Evolutionary conservation across 2,113 vertebrate species (phyloP), one percentile per base, ranked within the genome.

Genomic region (Tetrao urogallus): DNA sequence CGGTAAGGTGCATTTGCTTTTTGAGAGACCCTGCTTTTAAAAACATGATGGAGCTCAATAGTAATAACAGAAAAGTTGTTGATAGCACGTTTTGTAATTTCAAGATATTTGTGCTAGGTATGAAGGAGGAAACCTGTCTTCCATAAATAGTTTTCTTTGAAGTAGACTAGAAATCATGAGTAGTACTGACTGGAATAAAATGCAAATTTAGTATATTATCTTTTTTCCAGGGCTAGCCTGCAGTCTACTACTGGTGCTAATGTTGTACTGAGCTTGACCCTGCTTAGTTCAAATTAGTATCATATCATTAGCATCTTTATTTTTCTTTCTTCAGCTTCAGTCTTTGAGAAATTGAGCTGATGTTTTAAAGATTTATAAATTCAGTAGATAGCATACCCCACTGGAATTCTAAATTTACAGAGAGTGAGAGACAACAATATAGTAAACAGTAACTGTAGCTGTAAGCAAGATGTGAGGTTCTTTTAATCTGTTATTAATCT

Each of bases 1-100:
- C 99, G 25, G 99, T 99, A 97, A 99, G 98, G 7, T 50, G 28
- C 64, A 45, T 85, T 91, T 90, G 22, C 14, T 65, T 70, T 14
- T 63, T 58, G 48, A 76, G 36, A 69, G 32, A 79, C 76, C 8
- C 36, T 84, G 12, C 1, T 0, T 47, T 80, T 61, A 22, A 61
- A 86, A 47, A 32, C 4, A 19, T 24, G 4, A 57, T 52, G 61
- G 47, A 63, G 10, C 58, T 71, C 42, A 47, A 72, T 47, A 80
- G 20, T 17, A 11, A 19, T 24, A 48, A 34, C 38, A 64, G 70
- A 24, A 45, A 25, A 65, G 4, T 36, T 83, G 38, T 60, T 36
- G 22, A 17, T 48, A 34, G 3, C 17, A 9, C 45, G 7, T 71
- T 82, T 89, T 64, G 32, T 21, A 30, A 5, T 34, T 78, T 43